Conservation (phyloP, 2,888 invertebrate species). For the Hoplodrina ambigua region DNA sequence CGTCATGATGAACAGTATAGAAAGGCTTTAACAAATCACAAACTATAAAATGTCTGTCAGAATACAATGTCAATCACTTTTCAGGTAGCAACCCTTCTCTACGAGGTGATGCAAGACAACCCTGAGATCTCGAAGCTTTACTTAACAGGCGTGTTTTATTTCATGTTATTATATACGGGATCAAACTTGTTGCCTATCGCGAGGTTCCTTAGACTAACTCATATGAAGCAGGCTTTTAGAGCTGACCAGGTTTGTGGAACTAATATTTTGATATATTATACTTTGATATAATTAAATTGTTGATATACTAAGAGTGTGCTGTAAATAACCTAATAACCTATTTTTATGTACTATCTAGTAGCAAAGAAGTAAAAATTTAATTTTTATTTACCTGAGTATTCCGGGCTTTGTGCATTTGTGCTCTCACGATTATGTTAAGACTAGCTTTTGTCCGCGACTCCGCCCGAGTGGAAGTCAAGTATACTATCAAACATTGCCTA, state of each 20-base stretch:
- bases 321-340: too few relatives aligned
- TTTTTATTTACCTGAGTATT: too few relatives aligned
- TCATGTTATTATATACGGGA: constrained; percentile 99
- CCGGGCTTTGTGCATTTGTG: too few relatives aligned
- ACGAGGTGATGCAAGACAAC: constrained; percentile 98
- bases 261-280: background rate
- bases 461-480: too few relatives aligned
- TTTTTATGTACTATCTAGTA: too few relatives aligned
- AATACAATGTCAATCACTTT: constrained; percentile 8
- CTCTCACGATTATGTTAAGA: too few relatives aligned
- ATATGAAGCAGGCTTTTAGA: constrained; percentile 98
- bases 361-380: too few relatives aligned
- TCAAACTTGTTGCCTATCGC: constrained; percentile 99
- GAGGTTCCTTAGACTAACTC: constrained; percentile 97
- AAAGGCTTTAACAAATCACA: constrained; percentile 20
- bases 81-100: constrained; percentile 95
- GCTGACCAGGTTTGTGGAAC: constrained; percentile 94
- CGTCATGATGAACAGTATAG: background rate
- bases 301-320: background rate
- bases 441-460: too few relatives aligned
- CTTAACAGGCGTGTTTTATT: constrained; percentile 98
- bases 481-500: too few relatives aligned
- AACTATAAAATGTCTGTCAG: background rate
- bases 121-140: constrained; percentile 98
- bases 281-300: background rate